Evolutionary conservation across 2,888 invertebrate species (phyloP).

Genomic region (Hetaerina titia): DNA sequence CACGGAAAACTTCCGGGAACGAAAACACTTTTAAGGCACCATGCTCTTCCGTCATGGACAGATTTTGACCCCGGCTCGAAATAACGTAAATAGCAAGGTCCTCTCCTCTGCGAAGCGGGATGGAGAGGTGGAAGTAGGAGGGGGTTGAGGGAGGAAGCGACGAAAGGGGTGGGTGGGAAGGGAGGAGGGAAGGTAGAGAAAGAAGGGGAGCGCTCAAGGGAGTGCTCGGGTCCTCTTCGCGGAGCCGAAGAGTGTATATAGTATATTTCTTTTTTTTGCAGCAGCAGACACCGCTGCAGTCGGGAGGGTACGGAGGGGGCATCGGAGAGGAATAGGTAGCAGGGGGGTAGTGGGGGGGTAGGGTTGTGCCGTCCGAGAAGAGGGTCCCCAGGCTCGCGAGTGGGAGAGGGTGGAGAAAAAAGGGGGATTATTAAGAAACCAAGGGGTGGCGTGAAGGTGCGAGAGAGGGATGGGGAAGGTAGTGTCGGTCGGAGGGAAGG

Average conservation of each 20-base stretch:
- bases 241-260: neutral
- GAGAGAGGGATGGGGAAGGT: conserved; percentile 80
- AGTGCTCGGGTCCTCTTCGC: conserved; percentile 36
- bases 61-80: neutral
- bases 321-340: conserved; percentile 73
- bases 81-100: neutral
- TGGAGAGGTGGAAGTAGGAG: too few relatives aligned
- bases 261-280: neutral
- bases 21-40: neutral
- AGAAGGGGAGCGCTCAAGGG: conserved; percentile 70
- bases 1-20: neutral
- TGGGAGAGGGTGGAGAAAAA: conserved; percentile 75
- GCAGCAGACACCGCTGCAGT: conserved; percentile 75
- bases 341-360: conserved; percentile 76
- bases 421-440: conserved; percentile 76
- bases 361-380: neutral
- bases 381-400: conserved; percentile 72
- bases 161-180: neutral
- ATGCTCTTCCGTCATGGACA: neutral
- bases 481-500: conserved; percentile 75
- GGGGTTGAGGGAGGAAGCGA: neutral
- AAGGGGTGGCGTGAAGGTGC: conserved; percentile 75
- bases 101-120: too few relatives aligned
- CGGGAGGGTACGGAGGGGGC: conserved; percentile 68
- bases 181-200: neutral